Conservation (phyloP, 2,113 vertebrate genomes). For the Pseudopipra pipra region DNA sequence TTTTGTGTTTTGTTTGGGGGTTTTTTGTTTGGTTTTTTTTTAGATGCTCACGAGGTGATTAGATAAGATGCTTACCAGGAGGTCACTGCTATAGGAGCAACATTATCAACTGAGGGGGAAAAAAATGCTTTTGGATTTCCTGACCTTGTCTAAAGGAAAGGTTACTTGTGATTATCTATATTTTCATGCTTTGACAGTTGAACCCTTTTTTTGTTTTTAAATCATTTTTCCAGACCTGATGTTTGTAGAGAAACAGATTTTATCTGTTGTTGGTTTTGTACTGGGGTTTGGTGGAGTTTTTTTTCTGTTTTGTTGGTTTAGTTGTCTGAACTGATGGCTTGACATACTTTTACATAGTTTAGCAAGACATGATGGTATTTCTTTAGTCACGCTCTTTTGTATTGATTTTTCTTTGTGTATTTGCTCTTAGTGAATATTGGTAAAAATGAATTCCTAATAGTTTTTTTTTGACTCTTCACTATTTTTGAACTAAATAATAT, state of each 20-base stretch:
- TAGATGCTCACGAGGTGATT: neutral
- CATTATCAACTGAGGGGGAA: neutral
- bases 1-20: too few relatives aligned
- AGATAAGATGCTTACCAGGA: neutral
- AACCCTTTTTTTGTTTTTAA: neutral
- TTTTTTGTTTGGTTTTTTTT: neutral
- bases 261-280: neutral
- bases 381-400: neutral
- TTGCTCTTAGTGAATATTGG: neutral
- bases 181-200: neutral
- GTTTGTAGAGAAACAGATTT: neutral
- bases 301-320: neutral
- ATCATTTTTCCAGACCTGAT: neutral
- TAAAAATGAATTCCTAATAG: neutral
- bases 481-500: neutral
- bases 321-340: neutral
- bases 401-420: neutral
- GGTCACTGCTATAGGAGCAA: neutral
- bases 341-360: neutral
- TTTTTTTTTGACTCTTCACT: neutral
- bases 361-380: neutral
- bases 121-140: neutral
- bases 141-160: neutral
- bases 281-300: accelerated
- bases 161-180: neutral